A percentile compares a stretch with the other conserved stretches of the same genome.
Evolutionary conservation across 2,888 invertebrate genomes (phyloP).

Genomic region (Hypsopygia costalis): DNA sequence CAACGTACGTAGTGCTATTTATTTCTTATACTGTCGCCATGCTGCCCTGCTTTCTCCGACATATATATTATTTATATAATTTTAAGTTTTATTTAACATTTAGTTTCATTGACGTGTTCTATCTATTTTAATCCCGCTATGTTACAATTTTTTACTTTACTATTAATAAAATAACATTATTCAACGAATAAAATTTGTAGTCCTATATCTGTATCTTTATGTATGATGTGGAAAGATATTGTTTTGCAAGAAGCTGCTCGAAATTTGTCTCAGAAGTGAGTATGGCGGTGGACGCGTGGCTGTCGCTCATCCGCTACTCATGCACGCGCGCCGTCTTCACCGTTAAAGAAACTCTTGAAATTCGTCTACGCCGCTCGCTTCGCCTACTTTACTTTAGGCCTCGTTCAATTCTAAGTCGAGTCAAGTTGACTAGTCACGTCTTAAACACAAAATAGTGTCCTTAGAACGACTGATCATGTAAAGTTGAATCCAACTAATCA

Average conservation of each 20-base stretch:
- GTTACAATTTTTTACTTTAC: too few species aligned
- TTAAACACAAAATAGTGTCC: conserved; percentile 17
- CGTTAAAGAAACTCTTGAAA: conserved; percentile 65
- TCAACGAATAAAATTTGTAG: too few species aligned
- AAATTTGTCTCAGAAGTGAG: conserved; percentile 16
- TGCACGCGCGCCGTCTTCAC: conserved; percentile 66
- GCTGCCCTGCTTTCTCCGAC: too few species aligned
- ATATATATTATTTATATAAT: too few species aligned
- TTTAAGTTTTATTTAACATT: too few species aligned
- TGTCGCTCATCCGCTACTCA: conserved; percentile 36
- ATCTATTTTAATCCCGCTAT: too few species aligned
- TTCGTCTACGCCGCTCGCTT: conserved; percentile 59
- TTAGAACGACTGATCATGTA: not conserved
- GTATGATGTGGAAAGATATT: conserved; percentile 26
- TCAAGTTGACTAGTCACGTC: conserved; percentile 45
- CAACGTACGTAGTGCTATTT: too few species aligned
- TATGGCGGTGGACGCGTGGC: conserved; percentile 18
- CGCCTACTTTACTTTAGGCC: conserved; percentile 18
- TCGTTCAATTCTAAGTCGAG: conserved; percentile 44
- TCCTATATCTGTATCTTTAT: too few species aligned
- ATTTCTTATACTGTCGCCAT: too few species aligned
- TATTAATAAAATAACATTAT: too few species aligned
- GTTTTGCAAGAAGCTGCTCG: conserved; percentile 32
- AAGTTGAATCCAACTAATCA: too few species aligned
- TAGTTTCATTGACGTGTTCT: too few species aligned